Evolutionary conservation across 2,888 invertebrate genomes (phyloP), one percentile per base, ranked within the genome.

Genomic region (Drosophila mercatorum): DNA sequence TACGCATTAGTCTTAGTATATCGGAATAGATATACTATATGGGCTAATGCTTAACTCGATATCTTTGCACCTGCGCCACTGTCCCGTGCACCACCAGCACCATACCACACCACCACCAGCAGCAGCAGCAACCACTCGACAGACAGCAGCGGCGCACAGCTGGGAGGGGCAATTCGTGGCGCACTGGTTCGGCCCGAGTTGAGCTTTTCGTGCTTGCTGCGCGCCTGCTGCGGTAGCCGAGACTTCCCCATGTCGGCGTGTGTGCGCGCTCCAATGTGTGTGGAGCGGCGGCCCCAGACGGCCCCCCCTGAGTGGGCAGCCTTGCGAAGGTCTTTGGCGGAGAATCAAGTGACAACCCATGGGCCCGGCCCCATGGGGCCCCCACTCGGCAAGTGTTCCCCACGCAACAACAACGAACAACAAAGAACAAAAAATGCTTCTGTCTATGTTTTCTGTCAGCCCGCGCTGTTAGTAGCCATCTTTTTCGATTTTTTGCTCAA

Each of bases 181-280:
- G 5, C 5, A 31, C 5, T 22, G 8, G 43, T 44, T 44, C 36
- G 62, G 5, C 14, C 28, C 44, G 43, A 8, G 46, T 2, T 28
- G 3, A 17, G 59, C 59, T 14, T 40, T 28, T 31, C 2, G 28
- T 5, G 12, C 5, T 46, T 49, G 56, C 43, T 41, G 28, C 38
- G 77, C 85, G 89, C 92, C 92, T 91, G 88, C 75, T 88, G 83
- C 75, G 75, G 82, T 84, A 91, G 91, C 90, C 89, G 90, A 91
- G 92, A 91, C 91, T 92, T 92, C 92, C 92, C 92, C 92, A 92
- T 91, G 92, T 91, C 91, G 91, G 71, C 83, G 91, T 87, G 88
- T 90, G 90, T 90, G 82, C 89, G 76, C 81, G 72, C 75, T 60
- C 67, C 63, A 67, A 46, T 41, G 17, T 51, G 17, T 40, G 36